A percentile compares a stretch with the other conserved stretches of the same genome.
Conservation (phyloP, 2,888 invertebrate genomes). For the Steinernema hermaphroditum region DNA sequence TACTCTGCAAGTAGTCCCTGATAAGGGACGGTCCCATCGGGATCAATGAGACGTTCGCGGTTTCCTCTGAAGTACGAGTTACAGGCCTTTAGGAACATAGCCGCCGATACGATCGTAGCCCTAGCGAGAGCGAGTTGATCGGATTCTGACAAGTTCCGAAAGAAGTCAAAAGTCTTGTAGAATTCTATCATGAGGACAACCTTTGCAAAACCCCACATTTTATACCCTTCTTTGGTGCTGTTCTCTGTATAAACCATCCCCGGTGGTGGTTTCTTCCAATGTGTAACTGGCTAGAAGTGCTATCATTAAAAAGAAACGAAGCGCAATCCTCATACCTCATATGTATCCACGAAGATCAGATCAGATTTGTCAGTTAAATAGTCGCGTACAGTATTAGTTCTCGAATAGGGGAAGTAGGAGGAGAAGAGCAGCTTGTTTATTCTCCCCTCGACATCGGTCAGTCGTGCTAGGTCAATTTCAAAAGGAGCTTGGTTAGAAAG, state of each 20-base stretch:
- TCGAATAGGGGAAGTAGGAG: not conserved
- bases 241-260: not conserved
- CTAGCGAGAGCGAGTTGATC: not conserved
- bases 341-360: not conserved
- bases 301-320: not conserved
- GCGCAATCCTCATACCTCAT: not conserved
- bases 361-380: not conserved
- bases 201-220: not conserved
- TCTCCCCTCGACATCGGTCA: not conserved
- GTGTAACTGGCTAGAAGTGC: not conserved
- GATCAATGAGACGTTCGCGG: not conserved
- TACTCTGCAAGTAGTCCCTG: not conserved
- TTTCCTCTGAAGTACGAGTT: not conserved
- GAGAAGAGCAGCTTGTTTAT: not conserved
- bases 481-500: too few relatives aligned
- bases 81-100: not conserved
- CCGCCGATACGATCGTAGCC: not conserved
- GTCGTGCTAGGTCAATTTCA: too few relatives aligned
- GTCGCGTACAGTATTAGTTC: not conserved
- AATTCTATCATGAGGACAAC: not conserved
- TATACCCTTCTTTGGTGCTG: not conserved
- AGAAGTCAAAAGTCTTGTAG: not conserved
- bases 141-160: not conserved
- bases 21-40: not conserved
- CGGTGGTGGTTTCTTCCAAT: not conserved